These are phyloP conservation scores for Sitta carolinensis DNA, from an alignment of 2,797 vertebrate genomes.

Conservation along the genomic window DNA sequence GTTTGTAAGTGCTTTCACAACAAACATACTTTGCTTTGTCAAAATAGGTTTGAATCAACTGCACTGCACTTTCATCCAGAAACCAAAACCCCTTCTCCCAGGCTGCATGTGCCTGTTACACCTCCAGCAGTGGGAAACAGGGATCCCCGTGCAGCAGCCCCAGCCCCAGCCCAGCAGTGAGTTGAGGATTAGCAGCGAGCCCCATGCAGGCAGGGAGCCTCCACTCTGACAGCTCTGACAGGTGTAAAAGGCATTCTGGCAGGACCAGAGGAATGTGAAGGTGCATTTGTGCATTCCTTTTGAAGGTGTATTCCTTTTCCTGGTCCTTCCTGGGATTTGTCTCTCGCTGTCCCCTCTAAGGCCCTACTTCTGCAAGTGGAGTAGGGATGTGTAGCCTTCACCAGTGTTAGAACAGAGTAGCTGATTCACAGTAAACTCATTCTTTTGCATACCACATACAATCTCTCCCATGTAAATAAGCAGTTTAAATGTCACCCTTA, in stretches of 20 bases:
- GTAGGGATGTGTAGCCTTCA: background rate
- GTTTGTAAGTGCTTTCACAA: background rate
- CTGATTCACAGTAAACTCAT: background rate
- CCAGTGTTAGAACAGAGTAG: background rate
- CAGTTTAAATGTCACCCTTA: background rate
- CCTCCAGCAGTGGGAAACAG: accelerated
- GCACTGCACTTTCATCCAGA: background rate
- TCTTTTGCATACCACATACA: background rate
- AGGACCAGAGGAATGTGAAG: background rate
- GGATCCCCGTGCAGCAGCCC: accelerated
- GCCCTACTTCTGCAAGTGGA: background rate
- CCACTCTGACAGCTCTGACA: background rate
- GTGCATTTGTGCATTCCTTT: background rate
- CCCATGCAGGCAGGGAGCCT: background rate
- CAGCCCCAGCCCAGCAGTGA: accelerated
- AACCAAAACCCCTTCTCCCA: background rate
- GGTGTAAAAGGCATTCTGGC: background rate
- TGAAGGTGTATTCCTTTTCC: background rate
- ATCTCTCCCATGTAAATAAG: background rate
- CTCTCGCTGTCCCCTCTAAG: background rate
- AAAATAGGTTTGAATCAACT: background rate
- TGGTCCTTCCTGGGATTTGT: background rate
- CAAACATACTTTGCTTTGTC: background rate
- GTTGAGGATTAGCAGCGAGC: background rate
- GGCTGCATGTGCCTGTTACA: accelerated